Conservation (phyloP, 2,113 vertebrate genomes). For the Salvelinus sp. region DNA sequence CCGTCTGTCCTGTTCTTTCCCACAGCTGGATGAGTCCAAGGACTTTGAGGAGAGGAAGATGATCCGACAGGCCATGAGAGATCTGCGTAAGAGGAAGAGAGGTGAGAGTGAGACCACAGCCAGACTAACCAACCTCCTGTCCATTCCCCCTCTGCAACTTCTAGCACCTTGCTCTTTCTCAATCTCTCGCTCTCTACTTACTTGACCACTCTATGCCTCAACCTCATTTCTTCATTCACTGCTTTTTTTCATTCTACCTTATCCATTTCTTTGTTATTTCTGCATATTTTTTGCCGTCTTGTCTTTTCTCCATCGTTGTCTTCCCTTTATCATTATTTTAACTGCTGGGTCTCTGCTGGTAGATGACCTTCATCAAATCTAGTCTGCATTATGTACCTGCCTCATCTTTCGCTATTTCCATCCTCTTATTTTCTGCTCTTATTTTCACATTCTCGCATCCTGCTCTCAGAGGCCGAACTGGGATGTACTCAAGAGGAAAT, state of each 20-base stretch:
- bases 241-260: background rate
- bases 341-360: background rate
- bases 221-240: background rate
- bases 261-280: background rate
- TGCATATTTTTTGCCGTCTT: background rate
- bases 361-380: too few species aligned
- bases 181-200: background rate
- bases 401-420: background rate
- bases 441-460: constrained; percentile 13
- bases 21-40: constrained; percentile 86
- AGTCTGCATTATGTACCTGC: too few species aligned
- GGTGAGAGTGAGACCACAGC: constrained; percentile 67
- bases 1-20: constrained; percentile 14
- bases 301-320: background rate
- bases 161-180: background rate
- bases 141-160: background rate
- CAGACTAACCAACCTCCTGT: background rate
- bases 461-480: constrained; percentile 71
- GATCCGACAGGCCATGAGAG: constrained; percentile 91
- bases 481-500: constrained; percentile 75
- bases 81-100: constrained; percentile 93
- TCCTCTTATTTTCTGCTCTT: constrained; percentile 5
- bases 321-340: background rate
- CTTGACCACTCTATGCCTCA: background rate
- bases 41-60: constrained; percentile 92